Conservation (phyloP, 2,113 vertebrate genomes). For the Plestiodon gilberti region DNA sequence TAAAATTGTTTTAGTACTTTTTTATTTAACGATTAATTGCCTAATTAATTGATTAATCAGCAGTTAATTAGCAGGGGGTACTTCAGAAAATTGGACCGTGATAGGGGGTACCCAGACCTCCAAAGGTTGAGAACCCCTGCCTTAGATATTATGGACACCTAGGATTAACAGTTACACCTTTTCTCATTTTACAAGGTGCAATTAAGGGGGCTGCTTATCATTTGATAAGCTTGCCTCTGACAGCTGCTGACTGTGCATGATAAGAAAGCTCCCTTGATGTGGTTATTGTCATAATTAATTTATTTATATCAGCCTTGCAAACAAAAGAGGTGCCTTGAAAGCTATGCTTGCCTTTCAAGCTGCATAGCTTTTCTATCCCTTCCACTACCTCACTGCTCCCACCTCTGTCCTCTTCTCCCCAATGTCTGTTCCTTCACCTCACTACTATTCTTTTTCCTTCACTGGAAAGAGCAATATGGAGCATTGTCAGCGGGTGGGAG, state of each 20-base stretch:
- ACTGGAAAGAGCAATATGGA: no score
- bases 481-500: no score
- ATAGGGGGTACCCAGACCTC: no score
- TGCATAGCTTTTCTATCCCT: background rate
- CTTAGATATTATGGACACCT: background rate
- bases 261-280: background rate
- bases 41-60: no score
- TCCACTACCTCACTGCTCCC: background rate
- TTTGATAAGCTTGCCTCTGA: background rate
- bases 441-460: background rate
- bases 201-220: background rate
- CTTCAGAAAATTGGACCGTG: no score
- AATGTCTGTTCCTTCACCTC: background rate
- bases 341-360: background rate
- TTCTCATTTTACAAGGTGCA: background rate
- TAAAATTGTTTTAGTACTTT: no score
- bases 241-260: background rate
- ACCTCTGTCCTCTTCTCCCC: background rate
- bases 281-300: background rate
- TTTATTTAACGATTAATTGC: no score
- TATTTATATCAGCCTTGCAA: background rate
- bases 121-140: no score
- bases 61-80: no score
- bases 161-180: background rate
- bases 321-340: background rate